Conservation (phyloP, 2,888 invertebrate species). For the Amphiduros pacificus region DNA sequence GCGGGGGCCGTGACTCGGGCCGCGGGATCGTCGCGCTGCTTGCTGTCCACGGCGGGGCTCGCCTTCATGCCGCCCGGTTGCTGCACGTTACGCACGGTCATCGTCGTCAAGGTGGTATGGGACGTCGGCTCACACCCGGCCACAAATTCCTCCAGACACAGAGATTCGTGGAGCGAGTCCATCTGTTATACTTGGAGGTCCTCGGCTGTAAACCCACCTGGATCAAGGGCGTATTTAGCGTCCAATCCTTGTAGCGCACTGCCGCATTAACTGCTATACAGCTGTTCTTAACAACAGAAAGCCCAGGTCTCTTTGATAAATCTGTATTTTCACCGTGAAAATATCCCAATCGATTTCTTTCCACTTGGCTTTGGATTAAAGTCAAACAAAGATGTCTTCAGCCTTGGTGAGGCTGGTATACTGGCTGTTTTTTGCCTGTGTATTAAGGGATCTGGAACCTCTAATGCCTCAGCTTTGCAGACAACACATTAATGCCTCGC, state of each 20-base stretch:
- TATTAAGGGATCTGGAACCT: slow-evolving; percentile 1
- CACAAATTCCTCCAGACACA: slow-evolving; percentile 18
- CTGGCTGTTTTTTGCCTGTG: slow-evolving; percentile 1
- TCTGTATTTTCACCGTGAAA: background rate
- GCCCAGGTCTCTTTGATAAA: background rate
- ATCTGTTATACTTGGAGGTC: background rate
- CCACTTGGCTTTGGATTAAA: no score
- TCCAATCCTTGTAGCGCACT: background rate
- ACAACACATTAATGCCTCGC: background rate
- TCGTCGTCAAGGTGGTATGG: no score
- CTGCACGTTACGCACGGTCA: background rate
- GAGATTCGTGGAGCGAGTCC: slow-evolving; percentile 10
- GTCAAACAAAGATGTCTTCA: no score
- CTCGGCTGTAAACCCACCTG: no score
- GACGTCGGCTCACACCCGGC: slow-evolving; percentile 1
- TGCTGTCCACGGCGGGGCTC: no score
- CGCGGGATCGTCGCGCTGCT: no score
- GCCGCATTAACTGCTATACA: background rate
- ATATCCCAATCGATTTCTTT: background rate
- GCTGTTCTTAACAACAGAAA: background rate
- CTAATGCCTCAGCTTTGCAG: background rate
- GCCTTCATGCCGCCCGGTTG: no score
- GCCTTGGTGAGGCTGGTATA: no score
- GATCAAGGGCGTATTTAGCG: no score
- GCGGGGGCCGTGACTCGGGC: no score